phyloP scores from a whole-genome alignment of 2,888 invertebrate species.

The Lypha dubia region DNA sequence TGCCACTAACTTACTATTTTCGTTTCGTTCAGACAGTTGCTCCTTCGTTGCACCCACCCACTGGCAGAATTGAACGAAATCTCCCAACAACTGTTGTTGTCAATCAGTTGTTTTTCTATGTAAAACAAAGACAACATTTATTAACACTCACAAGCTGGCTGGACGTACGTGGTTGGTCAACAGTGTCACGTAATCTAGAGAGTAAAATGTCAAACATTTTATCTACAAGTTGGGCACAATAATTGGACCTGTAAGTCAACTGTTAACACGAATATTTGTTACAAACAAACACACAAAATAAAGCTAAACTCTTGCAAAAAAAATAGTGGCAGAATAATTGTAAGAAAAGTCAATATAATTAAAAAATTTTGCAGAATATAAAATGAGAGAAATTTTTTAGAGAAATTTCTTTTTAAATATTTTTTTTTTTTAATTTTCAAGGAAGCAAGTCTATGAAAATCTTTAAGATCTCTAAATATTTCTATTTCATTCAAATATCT shows the following conservation, averaged over 20 bases:
- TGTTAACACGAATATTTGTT: constrained; percentile 44
- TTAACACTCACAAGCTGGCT: constrained; percentile 45
- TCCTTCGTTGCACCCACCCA: constrained; percentile 3
- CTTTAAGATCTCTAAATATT: too few relatives aligned
- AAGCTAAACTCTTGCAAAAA: background rate
- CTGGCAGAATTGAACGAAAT: constrained; percentile 13
- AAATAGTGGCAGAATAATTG: background rate
- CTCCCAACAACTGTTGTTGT: constrained; percentile 29
- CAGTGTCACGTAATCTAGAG: constrained; percentile 62
- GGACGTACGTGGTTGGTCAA: constrained; percentile 37
- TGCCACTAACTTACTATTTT: background rate
- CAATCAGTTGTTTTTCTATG: background rate
- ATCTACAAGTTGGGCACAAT: constrained; percentile 46
- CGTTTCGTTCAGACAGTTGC: background rate
- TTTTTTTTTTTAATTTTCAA: too few relatives aligned
- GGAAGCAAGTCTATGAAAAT: too few relatives aligned
- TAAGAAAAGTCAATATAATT: constrained; percentile 13
- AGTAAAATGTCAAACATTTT: constrained; percentile 55
- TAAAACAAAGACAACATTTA: background rate
- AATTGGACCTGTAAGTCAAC: constrained; percentile 65
- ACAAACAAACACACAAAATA: background rate
- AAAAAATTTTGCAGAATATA: too few relatives aligned
- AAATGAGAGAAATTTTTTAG: too few relatives aligned
- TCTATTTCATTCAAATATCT: too few relatives aligned
- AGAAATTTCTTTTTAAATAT: too few relatives aligned